Evolutionary conservation across 2,797 vertebrate genomes (phyloP), one percentile per base, ranked within the genome.

Genomic region (Alfaro cultratus): DNA sequence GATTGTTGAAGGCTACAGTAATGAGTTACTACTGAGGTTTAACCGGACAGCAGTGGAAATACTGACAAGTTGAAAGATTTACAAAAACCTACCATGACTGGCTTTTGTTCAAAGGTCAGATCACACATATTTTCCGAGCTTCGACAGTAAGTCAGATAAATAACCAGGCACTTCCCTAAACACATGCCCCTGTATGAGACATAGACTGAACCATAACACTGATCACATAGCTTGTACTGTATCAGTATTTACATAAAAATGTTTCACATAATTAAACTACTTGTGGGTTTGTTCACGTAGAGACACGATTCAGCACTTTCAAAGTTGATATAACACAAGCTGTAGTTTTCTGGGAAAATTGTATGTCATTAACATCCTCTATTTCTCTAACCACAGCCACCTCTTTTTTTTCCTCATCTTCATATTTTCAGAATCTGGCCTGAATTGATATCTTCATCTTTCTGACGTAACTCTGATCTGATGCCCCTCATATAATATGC

Each of bases 31-130:
- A n/a, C 73, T 64, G 62, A 47, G 77, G 77, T 83, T 64, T 16
- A 81, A 77, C 49, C 51, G 71, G 49, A 43, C 26, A 10, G n/a
- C 72, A 55, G 6, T 83, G 77, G 83, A 91, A 92, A 91, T 2
- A 78, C n/a, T 88, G 84, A 87, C 71, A 11, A 60, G 26, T 26
- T 13, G 8, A 78, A 76, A 74, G 75, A 81, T 83, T 74, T 73
- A 76, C 57, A 77, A 87, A 80, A 49, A 55, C 49, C 70, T 68
- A 26, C 68, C 15, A 47, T 21, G 41, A 16, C 67, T 79, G 57
- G 55, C 67, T 60, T 0, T 0, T 73, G 60, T n/a, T 85, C 57
- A 84, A 79, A 75, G 47, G 5, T 4, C 10, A 34, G 53, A 26
- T 73, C 31, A 75, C 68, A 31, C 49, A 36, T 21, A n/a, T n/a